phyloP scores from a whole-genome alignment of 2,797 vertebrate species.

The Semaprochilodus insignis region DNA sequence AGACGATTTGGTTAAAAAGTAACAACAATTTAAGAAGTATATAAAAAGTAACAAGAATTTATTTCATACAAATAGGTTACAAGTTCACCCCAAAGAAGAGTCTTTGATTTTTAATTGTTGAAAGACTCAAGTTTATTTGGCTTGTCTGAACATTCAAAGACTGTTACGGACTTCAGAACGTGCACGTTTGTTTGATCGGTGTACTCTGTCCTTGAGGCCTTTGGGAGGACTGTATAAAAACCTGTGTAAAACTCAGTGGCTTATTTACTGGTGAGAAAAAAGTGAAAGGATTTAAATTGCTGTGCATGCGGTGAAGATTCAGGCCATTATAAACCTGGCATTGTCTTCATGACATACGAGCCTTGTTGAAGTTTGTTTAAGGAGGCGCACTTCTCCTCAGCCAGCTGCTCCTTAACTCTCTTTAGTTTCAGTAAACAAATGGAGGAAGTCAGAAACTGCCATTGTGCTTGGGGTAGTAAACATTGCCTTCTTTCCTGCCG shows the following conservation, averaged over 20 bases:
- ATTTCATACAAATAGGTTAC: too few relatives aligned
- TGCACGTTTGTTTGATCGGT: too few relatives aligned
- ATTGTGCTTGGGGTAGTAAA: background rate
- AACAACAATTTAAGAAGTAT: too few relatives aligned
- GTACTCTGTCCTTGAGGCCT: too few relatives aligned
- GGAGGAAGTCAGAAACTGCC: conserved; percentile 1
- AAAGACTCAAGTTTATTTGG: too few relatives aligned
- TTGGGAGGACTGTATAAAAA: background rate
- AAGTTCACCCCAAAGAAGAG: too few relatives aligned
- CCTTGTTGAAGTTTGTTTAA: background rate
- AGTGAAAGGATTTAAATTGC: too few relatives aligned
- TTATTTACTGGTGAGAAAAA: background rate
- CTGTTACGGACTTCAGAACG: too few relatives aligned
- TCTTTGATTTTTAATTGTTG: too few relatives aligned
- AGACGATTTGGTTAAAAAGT: too few relatives aligned
- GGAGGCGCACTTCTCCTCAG: background rate
- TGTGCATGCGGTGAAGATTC: background rate
- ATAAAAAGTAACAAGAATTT: too few relatives aligned
- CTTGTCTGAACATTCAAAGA: too few relatives aligned
- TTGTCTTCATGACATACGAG: background rate
- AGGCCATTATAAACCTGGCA: background rate
- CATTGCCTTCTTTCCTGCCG: background rate
- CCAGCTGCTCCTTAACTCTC: background rate
- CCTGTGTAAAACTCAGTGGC: background rate
- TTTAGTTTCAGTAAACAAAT: background rate